A percentile compares a stretch with the other conserved stretches of the same genome.
Evolutionary conservation across 1,140 invertebrate genomes (phyloP).

Genomic region (Papilio machaon): DNA sequence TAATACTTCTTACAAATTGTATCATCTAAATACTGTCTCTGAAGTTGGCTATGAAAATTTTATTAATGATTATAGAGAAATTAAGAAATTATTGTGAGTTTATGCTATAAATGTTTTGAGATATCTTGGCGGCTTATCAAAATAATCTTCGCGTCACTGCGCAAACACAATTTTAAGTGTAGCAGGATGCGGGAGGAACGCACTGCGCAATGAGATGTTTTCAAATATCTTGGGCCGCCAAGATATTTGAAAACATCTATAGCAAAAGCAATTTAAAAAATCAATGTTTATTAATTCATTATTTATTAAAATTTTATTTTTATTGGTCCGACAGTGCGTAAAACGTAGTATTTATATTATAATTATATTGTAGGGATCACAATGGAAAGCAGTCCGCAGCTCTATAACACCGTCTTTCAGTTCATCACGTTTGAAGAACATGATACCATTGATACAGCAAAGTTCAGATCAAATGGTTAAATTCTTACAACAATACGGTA

Average conservation of each 20-base stretch:
- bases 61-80: neutral
- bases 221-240: no score
- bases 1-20: neutral
- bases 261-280: no score
- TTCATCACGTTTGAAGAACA: constrained; percentile 66
- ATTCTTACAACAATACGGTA: constrained; percentile 65
- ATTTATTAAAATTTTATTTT: neutral
- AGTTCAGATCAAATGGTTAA: constrained; percentile 65
- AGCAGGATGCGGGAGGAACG: no score
- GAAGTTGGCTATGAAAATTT: neutral
- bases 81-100: no score
- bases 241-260: no score
- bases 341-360: neutral
- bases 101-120: no score
- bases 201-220: no score
- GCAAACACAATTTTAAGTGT: no score
- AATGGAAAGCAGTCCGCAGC: constrained; percentile 73
- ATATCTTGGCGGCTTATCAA: no score
- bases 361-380: constrained; percentile 50
- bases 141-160: no score
- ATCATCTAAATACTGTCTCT: neutral
- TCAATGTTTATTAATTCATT: no score
- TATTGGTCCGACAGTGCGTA: neutral
- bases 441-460: constrained; percentile 66
- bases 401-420: constrained; percentile 70